Evolutionary conservation across 2,888 invertebrate genomes (phyloP), one percentile per base, ranked within the genome.

Genomic region (Seira sanloemensis): DNA sequence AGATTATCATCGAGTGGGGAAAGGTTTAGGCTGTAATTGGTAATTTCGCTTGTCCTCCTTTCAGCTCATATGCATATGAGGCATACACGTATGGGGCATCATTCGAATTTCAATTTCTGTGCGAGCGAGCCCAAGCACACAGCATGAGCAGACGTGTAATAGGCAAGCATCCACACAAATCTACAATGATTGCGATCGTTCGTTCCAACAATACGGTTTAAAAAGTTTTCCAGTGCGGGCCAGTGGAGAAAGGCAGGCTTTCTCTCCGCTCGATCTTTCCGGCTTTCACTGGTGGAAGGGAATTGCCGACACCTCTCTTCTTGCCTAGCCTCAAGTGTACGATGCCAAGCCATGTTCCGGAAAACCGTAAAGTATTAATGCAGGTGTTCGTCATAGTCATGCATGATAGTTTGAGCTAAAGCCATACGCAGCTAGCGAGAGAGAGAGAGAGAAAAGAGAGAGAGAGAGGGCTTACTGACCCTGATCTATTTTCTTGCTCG

Each of bases 401-500:
- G 12, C 62, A 62, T 62, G 62, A 62, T 62, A 62, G 21, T 62
- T 62, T 62, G 19, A 62, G 62, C 62, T 62, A 62, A 62, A 62
- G 62, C 62, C 62, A 62, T n/a, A n/a, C 62, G 62, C 62, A 62
- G 62, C 12, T n/a, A n/a, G n/a, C n/a, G n/a, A n/a, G n/a, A n/a
- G n/a, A n/a, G n/a, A n/a, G 27, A 77, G 76, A 24, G 68, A 50
- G 27, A 21, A 18, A n/a, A 19, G 68, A n/a, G n/a, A n/a, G n/a
- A n/a, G n/a, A n/a, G 21, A 73, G 46, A 25, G 76, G 37, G 37
- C 81, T 62, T 69, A 75, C 67, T 81, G 75, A 81, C 80, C 81
- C 81, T 81, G 81, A 81, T 81, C 81, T 81, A 81, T 76, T 81
- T 80, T 73, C 68, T 80, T 69, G n/a, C 62, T 62, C 12, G 16